Evolutionary conservation across 2,797 vertebrate species (phyloP).

Genomic region (Dendrocincla fuliginosa): DNA sequence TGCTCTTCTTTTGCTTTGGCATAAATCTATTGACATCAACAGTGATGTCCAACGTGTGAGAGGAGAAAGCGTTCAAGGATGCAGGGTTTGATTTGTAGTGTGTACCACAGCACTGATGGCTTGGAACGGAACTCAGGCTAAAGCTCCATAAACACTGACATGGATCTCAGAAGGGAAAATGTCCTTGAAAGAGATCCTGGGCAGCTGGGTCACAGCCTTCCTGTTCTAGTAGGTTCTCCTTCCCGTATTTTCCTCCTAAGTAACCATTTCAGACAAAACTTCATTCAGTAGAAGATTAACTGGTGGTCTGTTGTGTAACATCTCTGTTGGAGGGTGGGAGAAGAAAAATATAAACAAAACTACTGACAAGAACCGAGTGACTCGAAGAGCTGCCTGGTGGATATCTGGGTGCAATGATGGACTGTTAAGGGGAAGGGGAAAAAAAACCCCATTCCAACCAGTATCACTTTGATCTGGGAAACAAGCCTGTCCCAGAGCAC

Average conservation of each 20-base stretch:
- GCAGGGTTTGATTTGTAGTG: slow-evolving; percentile 19
- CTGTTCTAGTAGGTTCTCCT: neutral
- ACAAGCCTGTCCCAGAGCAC: neutral
- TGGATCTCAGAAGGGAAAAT: neutral
- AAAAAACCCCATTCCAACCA: neutral
- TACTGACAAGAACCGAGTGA: neutral
- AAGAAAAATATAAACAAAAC: neutral
- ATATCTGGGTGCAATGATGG: neutral
- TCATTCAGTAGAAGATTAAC: neutral
- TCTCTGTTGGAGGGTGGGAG: neutral
- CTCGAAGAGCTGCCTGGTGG: neutral
- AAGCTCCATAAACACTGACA: accelerated
- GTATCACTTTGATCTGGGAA: accelerated
- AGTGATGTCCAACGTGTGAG: neutral
- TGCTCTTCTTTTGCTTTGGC: neutral
- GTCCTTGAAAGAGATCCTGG: neutral
- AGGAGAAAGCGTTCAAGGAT: slow-evolving; percentile 27
- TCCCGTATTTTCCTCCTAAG: neutral
- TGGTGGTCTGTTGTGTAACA: neutral
- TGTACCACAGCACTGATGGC: neutral
- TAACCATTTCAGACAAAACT: neutral
- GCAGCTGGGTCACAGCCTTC: neutral
- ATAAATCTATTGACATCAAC: slow-evolving; percentile 23
- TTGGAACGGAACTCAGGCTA: neutral
- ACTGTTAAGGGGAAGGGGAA: neutral